phyloP scores from a whole-genome alignment of 2,888 invertebrate species.

The Lissonota sp. region DNA sequence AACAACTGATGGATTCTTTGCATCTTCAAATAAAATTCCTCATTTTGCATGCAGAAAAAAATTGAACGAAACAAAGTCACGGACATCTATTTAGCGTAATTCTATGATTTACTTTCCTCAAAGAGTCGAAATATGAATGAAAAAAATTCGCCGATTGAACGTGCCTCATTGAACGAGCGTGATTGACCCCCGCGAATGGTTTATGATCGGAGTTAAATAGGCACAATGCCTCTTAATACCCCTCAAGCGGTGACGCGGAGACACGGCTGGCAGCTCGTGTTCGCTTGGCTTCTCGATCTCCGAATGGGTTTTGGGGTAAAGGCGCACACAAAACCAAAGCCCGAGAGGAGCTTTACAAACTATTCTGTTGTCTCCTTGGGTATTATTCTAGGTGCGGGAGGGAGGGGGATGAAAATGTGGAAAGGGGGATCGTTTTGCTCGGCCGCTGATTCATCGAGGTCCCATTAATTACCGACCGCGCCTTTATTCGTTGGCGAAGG shows the following conservation, averaged over 20 bases:
- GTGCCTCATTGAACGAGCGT: background rate
- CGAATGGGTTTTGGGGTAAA: constrained; percentile 64
- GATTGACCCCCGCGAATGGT: constrained; percentile 24
- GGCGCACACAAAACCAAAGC: constrained; percentile 33
- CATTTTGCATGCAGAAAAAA: no score
- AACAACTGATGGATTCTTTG: no score
- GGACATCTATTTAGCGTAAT: no score
- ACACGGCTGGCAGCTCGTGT: constrained; percentile 35
- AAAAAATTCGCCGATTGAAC: constrained; percentile 10
- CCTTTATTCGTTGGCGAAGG: constrained; percentile 83
- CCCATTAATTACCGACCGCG: constrained; percentile 83
- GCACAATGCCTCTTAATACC: constrained; percentile 41
- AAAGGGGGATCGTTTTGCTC: constrained; percentile 47
- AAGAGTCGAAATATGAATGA: background rate
- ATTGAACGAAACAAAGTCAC: no score
- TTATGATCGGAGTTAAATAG: constrained; percentile 45
- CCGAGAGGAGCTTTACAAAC: constrained; percentile 80
- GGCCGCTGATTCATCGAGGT: constrained; percentile 81
- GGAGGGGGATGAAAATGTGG: constrained; percentile 3
- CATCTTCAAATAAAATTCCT: no score
- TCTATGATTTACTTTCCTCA: no score
- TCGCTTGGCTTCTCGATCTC: constrained; percentile 32
- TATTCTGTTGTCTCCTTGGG: constrained; percentile 84
- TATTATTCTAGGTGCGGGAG: constrained; percentile 77
- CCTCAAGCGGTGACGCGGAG: constrained; percentile 6